A percentile compares a stretch with the other conserved stretches of the same genome.
Conservation (phyloP, 53 echinoderm and acorn worm species). For the Paracentrotus lividus region DNA sequence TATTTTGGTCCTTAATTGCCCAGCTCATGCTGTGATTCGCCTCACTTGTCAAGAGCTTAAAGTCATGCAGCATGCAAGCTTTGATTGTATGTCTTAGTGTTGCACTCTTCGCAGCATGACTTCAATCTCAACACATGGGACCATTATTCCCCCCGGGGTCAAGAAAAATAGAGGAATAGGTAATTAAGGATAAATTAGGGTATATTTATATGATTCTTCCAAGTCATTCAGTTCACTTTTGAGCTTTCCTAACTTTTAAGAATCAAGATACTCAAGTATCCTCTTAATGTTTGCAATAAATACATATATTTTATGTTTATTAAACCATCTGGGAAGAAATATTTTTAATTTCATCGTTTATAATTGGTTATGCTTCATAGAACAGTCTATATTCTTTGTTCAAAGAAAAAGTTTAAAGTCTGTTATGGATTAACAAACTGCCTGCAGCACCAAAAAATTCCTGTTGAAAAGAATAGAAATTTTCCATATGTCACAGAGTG, state of each 20-base stretch:
- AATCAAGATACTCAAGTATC: neutral
- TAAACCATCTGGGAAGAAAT: too few relatives aligned
- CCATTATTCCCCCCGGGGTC: conserved; percentile 31
- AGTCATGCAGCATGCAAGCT: conserved; percentile 20
- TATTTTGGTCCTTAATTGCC: conserved; percentile 42
- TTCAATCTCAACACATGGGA: conserved; percentile 14
- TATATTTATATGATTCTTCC: neutral
- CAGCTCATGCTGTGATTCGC: conserved; percentile 10
- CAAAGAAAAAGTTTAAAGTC: neutral
- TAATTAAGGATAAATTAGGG: neutral
- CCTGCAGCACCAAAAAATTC: neutral
- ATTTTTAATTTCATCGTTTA: too few relatives aligned
- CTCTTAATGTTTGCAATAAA: too few relatives aligned
- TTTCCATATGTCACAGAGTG: neutral
- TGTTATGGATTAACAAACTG: neutral
- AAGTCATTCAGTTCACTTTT: neutral
- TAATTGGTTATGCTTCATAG: neutral
- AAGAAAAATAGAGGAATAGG: neutral
- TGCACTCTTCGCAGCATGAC: conserved; percentile 47
- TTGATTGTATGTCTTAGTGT: neutral
- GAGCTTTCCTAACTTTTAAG: neutral
- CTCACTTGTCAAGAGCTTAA: conserved; percentile 50
- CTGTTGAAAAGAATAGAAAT: neutral
- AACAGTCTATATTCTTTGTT: neutral
- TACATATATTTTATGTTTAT: too few relatives aligned